A percentile compares a stretch with the other conserved stretches of the same genome.
Evolutionary conservation across 2,113 vertebrate genomes (phyloP).

Genomic region (Callaeas wilsoni): DNA sequence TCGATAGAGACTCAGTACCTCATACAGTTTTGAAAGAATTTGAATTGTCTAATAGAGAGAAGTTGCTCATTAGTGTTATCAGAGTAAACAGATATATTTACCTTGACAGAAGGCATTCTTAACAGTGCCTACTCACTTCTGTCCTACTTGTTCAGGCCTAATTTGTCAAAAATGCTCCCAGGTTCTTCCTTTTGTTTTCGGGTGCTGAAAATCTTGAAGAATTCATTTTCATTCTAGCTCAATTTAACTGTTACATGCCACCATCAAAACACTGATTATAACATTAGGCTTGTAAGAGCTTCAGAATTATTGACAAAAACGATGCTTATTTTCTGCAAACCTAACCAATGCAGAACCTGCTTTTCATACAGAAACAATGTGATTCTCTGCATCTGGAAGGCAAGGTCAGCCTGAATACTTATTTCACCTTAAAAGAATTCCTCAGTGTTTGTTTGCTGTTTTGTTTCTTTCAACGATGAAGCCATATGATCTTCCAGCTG

Average conservation of each 20-base stretch:
- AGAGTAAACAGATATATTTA: neutral
- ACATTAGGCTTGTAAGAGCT: neutral
- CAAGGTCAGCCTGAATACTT: neutral
- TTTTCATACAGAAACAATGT: neutral
- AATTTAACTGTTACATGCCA: neutral
- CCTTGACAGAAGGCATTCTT: neutral
- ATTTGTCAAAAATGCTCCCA: neutral
- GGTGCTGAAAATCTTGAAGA: neutral
- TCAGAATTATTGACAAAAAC: neutral
- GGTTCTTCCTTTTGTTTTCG: neutral
- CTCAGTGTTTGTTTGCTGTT: neutral
- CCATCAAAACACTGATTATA: neutral
- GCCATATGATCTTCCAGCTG: neutral
- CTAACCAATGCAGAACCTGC: neutral
- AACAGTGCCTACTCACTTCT: neutral
- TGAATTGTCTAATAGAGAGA: neutral
- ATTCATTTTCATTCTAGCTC: neutral
- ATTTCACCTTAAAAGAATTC: neutral
- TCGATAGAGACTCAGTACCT: neutral
- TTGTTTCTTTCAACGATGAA: neutral
- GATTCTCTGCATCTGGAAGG: neutral
- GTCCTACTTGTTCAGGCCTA: neutral
- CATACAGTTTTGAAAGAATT: neutral
- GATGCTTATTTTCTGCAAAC: neutral
- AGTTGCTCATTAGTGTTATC: neutral